Conservation (phyloP, 2,888 invertebrate species). For the Cantharis nigra region DNA sequence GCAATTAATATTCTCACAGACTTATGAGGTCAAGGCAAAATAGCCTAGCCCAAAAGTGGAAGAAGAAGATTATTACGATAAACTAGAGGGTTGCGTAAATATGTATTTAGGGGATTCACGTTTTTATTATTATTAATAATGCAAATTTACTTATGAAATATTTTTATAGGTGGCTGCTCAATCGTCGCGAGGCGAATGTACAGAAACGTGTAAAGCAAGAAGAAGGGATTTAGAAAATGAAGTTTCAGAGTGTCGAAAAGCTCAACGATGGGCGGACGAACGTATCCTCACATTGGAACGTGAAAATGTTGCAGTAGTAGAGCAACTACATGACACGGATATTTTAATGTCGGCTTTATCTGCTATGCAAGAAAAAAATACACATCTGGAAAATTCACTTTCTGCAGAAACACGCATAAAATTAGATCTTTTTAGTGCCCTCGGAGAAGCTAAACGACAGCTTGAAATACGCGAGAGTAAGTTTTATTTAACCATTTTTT, state of each 20-base stretch:
- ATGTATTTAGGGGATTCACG: too few species aligned
- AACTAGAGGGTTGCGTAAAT: too few species aligned
- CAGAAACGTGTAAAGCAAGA: conserved; percentile 55
- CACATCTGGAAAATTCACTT: conserved; percentile 90
- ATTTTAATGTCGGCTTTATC: conserved; percentile 78
- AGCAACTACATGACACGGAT: conserved; percentile 67
- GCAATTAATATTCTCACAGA: too few species aligned
- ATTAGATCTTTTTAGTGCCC: conserved; percentile 95
- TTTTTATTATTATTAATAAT: too few species aligned
- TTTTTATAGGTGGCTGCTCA: conserved; percentile 47
- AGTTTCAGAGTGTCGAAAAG: conserved; percentile 61
- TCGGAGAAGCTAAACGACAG: conserved; percentile 92
- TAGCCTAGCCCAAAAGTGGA: too few species aligned
- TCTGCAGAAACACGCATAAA: conserved; percentile 97
- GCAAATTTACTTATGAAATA: background rate
- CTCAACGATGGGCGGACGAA: conserved; percentile 65
- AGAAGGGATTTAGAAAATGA: conserved; percentile 67
- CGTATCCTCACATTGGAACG: conserved; percentile 62
- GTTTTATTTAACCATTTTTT: conserved; percentile 45
- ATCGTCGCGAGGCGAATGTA: conserved; percentile 51
- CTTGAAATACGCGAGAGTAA: conserved; percentile 85
- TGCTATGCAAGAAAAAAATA: conserved; percentile 87
- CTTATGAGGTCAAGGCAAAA: too few species aligned
- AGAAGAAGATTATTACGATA: too few species aligned
- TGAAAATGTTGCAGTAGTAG: conserved; percentile 55